phyloP scores from a whole-genome alignment of 2,888 invertebrate genomes.

The Euplagia quadripunctaria region DNA sequence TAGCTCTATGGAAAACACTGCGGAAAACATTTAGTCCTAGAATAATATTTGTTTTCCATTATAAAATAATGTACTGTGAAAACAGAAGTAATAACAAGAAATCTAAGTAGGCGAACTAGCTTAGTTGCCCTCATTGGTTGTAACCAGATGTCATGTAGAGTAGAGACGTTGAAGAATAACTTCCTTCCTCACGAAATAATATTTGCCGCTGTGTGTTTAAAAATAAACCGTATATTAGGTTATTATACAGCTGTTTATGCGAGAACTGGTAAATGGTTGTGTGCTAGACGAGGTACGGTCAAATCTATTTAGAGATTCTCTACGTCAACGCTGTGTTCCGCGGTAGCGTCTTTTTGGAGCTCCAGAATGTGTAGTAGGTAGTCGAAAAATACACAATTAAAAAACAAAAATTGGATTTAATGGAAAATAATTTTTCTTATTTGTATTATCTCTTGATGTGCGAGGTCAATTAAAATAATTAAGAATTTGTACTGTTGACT shows the following conservation, averaged over 20 bases:
- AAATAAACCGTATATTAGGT: constrained; percentile 49
- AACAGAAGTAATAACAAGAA: neutral
- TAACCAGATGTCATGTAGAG: constrained; percentile 1
- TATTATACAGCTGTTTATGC: constrained; percentile 55
- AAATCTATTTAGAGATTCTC: constrained; percentile 76
- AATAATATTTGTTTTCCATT: neutral
- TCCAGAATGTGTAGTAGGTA: constrained; percentile 47
- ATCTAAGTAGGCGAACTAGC: neutral
- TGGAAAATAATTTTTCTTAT: constrained; percentile 42
- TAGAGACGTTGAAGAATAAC: constrained; percentile 63
- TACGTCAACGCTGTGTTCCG: constrained; percentile 59
- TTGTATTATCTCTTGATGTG: constrained; percentile 58
- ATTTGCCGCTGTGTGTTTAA: constrained; percentile 36
- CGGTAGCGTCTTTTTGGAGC: constrained; percentile 51
- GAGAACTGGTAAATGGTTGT: constrained; percentile 42
- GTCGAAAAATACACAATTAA: constrained; percentile 14
- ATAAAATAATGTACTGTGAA: neutral
- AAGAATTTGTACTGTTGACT: constrained; percentile 71
- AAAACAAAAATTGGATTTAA: constrained; percentile 16
- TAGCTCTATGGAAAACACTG: neutral
- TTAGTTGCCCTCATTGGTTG: neutral
- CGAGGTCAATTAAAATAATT: constrained; percentile 69
- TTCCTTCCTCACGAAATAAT: constrained; percentile 62
- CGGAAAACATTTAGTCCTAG: neutral
- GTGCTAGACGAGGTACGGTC: constrained; percentile 67